A percentile compares a stretch with the other conserved stretches of the same genome.
These are phyloP conservation scores for Elymnias hypermnestra DNA, from an alignment of 1,140 invertebrate species.

Conservation along the genomic window DNA sequence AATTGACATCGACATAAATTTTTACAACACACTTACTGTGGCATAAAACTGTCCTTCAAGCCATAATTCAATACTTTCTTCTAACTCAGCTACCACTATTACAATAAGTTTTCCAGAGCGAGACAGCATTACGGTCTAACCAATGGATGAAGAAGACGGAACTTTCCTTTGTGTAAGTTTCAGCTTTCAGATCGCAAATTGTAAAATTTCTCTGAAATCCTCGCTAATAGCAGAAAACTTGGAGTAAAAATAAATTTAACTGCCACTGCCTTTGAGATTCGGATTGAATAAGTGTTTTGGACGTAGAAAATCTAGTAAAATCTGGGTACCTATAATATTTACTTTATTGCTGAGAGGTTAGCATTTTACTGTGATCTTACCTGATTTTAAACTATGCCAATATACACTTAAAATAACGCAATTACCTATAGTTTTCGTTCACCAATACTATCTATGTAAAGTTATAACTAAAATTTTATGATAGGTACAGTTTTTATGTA, in stretches of 20 bases:
- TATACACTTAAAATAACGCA: too few species aligned
- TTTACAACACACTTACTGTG: too few species aligned
- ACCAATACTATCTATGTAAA: too few species aligned
- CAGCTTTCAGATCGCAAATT: conserved; percentile 35
- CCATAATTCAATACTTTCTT: conserved; percentile 58
- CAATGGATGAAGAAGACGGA: conserved; percentile 25
- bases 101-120: conserved; percentile 41
- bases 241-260: conserved; percentile 16
- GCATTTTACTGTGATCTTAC: too few species aligned
- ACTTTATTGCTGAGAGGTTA: too few species aligned
- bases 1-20: too few species aligned
- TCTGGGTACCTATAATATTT: too few species aligned
- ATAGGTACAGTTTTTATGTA: too few species aligned
- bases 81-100: conserved; percentile 47
- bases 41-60: conserved; percentile 22
- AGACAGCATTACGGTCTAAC: conserved; percentile 16
- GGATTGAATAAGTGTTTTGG: not conserved
- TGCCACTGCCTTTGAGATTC: not conserved
- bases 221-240: conserved; percentile 17
- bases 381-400: too few species aligned
- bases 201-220: conserved; percentile 34
- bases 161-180: conserved; percentile 44
- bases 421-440: too few species aligned
- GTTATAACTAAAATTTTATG: too few species aligned
- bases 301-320: too few species aligned